A percentile compares a stretch with the other conserved stretches of the same genome.
These are phyloP conservation scores for Microctenopoma stevenorrisi DNA, from an alignment of 2,797 vertebrate genomes.

Conservation along the genomic window DNA sequence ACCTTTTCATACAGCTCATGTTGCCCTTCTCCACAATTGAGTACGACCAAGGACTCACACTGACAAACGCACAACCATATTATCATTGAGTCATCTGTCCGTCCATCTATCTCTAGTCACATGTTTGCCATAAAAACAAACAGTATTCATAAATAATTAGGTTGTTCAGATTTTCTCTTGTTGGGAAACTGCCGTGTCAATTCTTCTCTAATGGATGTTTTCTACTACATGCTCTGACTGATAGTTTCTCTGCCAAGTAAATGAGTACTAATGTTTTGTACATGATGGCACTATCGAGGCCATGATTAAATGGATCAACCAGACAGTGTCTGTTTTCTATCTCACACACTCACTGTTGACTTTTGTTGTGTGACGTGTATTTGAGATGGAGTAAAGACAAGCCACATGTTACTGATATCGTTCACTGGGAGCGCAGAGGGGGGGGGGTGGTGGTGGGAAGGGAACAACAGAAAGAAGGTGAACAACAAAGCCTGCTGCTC, in stretches of 20 bases:
- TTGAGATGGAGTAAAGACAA: constrained; percentile 47
- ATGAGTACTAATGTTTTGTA: constrained; percentile 32
- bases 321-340: constrained; percentile 27
- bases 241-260: constrained; percentile 31
- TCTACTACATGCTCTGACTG: constrained; percentile 10
- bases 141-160: not conserved
- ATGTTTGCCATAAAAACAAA: not conserved
- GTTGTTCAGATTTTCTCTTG: not conserved
- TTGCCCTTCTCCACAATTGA: constrained; percentile 38
- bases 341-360: constrained; percentile 18
- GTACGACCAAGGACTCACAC: not conserved
- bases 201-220: constrained; percentile 18
- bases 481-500: constrained; percentile 18
- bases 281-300: constrained; percentile 28
- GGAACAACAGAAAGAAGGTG: not conserved
- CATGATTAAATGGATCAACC: constrained; percentile 42
- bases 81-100: not conserved
- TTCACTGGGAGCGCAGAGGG: constrained; percentile 21
- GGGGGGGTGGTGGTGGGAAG: not conserved
- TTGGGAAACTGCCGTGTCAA: constrained; percentile 8
- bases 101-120: not conserved
- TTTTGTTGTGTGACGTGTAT: constrained; percentile 38
- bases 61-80: not conserved
- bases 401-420: constrained; percentile 34
- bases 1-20: constrained; percentile 27